A percentile compares a stretch with the other conserved stretches of the same genome.
Conservation (phyloP, 2,888 invertebrate species). For the Phytoseiulus persimilis region DNA sequence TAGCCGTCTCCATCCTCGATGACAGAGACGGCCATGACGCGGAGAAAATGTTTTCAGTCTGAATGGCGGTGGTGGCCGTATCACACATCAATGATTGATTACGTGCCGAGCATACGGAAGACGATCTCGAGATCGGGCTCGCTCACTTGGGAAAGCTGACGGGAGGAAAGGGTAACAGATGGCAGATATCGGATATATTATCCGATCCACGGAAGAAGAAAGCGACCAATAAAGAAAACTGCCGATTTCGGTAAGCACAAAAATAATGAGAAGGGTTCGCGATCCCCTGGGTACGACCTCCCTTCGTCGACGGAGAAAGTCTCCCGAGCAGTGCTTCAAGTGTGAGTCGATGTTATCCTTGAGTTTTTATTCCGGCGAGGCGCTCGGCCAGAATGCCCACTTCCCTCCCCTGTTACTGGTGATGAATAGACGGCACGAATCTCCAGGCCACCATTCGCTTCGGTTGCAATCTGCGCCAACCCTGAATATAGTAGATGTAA, state of each 20-base stretch:
- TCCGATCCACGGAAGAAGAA: not conserved
- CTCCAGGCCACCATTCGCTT: too few relatives aligned
- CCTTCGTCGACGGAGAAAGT: not conserved
- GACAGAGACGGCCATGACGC: not conserved
- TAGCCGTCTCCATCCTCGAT: not conserved
- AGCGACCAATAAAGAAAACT: not conserved
- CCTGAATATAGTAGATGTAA: too few relatives aligned
- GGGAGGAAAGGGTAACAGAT: not conserved
- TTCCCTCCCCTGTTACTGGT: too few relatives aligned
- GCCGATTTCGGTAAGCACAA: not conserved
- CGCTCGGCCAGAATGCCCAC: too few relatives aligned
- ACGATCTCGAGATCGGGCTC: not conserved
- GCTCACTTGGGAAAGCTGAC: not conserved
- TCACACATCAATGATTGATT: not conserved
- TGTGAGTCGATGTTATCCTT: too few relatives aligned
- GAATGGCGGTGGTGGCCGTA: not conserved
- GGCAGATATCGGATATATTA: slow-evolving; percentile 5
- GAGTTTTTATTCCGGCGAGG: too few relatives aligned
- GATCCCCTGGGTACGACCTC: not conserved
- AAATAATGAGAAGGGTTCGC: not conserved
- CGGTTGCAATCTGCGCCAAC: too few relatives aligned
- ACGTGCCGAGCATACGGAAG: not conserved
- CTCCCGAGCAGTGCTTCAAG: not conserved
- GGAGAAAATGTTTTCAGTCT: not conserved
- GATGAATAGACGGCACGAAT: too few relatives aligned